These are phyloP conservation scores for Ceratosolen solmsi DNA, from an alignment of 1,140 invertebrate species.

Conservation along the genomic window DNA sequence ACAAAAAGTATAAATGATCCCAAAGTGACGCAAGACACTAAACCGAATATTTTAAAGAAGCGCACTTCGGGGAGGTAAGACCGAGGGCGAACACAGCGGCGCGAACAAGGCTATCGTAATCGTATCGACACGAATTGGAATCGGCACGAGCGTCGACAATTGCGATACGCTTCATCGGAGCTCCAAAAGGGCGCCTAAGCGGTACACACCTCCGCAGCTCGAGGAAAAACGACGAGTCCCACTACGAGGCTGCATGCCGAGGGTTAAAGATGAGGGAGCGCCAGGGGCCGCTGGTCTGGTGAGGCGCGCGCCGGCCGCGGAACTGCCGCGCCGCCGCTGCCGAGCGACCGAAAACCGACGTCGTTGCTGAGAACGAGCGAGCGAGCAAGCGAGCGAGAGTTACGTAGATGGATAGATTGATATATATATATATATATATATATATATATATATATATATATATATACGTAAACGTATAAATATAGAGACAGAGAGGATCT, in stretches of 20 bases:
- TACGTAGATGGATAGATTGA: no score
- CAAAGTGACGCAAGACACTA: no score
- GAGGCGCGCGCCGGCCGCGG: constrained; percentile 32
- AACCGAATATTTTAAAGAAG: not conserved
- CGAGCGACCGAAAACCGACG: not conserved
- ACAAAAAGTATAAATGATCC: no score
- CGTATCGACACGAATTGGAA: no score
- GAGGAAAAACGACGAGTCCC: not conserved
- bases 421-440: no score
- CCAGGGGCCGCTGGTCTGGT: not conserved
- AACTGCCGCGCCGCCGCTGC: constrained; percentile 26
- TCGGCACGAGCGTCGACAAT: not conserved
- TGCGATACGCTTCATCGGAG: not conserved
- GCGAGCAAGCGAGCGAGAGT: not conserved
- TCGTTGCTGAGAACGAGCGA: not conserved
- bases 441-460: no score
- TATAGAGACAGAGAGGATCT: constrained; percentile 17
- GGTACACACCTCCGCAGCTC: not conserved
- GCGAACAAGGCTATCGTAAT: no score
- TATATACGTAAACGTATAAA: no score
- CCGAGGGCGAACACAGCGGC: no score
- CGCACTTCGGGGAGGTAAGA: no score
- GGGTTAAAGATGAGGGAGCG: no score
- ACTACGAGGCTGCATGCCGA: not conserved
- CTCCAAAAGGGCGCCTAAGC: not conserved